Evolutionary conservation across 1,140 invertebrate genomes (phyloP).

Genomic region (Neodiprion virginianus): DNA sequence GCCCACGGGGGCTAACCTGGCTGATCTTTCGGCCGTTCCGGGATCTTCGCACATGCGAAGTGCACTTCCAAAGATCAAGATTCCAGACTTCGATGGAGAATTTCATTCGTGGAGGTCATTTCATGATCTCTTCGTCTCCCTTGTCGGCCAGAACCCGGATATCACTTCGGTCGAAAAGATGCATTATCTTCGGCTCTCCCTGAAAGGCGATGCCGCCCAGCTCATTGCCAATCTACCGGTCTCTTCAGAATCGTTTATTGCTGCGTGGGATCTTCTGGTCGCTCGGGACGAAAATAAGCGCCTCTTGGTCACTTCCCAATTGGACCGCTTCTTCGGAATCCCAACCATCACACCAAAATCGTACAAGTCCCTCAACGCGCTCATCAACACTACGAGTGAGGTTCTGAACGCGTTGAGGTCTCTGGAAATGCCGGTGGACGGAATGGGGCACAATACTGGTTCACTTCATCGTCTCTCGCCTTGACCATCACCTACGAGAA

Average conservation of each 20-base stretch:
- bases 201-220: conserved; percentile 21
- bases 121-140: conserved; percentile 18
- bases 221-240: conserved; percentile 16
- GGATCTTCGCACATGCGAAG: conserved; percentile 11
- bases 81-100: conserved; percentile 13
- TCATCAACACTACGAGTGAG: conserved; percentile 26
- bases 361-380: not conserved
- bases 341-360: not conserved
- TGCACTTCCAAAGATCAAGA: conserved; percentile 11
- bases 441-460: conserved; percentile 13
- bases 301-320: conserved; percentile 6
- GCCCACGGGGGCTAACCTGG: not conserved
- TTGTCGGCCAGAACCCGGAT: conserved; percentile 14
- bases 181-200: conserved; percentile 13
- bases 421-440: not conserved
- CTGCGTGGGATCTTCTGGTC: conserved; percentile 16
- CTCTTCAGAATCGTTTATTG: conserved; percentile 15
- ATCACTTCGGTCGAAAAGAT: not conserved
- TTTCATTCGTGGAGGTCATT: conserved; percentile 21
- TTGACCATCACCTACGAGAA: conserved; percentile 6
- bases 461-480: not conserved
- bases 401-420: conserved; percentile 10
- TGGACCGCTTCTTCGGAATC: not conserved
- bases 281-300: conserved; percentile 18
- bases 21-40: conserved; percentile 10